Percentiles rank a stretch among this genome's conserved stretches.
These are phyloP conservation scores for Slavum lentiscoides DNA, from an alignment of 2,888 invertebrate species.

Conservation along the genomic window DNA sequence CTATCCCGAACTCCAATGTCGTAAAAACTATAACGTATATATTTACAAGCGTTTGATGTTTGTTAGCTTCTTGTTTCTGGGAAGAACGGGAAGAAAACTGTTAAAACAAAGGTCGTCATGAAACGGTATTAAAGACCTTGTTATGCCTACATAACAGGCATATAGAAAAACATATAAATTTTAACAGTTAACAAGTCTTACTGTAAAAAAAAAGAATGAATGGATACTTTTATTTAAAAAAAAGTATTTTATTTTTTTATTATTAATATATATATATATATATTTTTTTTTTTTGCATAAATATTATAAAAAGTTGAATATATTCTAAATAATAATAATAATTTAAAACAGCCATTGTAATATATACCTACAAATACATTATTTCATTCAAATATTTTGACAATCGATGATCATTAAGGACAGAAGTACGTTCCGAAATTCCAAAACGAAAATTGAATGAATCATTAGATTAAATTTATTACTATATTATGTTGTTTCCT, in stretches of 20 bases:
- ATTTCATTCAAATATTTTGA: not conserved
- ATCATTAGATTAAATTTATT: too few species aligned
- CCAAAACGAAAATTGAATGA: too few species aligned
- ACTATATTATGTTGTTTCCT: too few species aligned
- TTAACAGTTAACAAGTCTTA: not conserved
- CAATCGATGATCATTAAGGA: not conserved
- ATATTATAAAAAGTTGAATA: too few species aligned
- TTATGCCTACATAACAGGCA: too few species aligned
- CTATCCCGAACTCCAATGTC: not conserved
- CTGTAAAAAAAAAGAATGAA: not conserved
- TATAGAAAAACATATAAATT: too few species aligned
- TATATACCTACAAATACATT: not conserved
- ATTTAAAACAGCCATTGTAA: not conserved
- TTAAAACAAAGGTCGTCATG: not conserved
- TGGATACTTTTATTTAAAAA: not conserved
- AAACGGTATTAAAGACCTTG: not conserved
- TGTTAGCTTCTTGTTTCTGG: not conserved
- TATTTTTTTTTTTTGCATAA: too few species aligned
- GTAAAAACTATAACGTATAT: slow-evolving; percentile 16
- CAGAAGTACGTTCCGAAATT: too few species aligned
- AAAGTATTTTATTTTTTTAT: not conserved
- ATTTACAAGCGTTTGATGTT: slow-evolving; percentile 23
- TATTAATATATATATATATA: too few species aligned
- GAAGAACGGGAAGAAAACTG: not conserved
- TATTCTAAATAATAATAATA: not conserved